These are phyloP conservation scores for Saccopteryx leptura DNA, from an alignment of 2,113 vertebrate species.

Conservation along the genomic window DNA sequence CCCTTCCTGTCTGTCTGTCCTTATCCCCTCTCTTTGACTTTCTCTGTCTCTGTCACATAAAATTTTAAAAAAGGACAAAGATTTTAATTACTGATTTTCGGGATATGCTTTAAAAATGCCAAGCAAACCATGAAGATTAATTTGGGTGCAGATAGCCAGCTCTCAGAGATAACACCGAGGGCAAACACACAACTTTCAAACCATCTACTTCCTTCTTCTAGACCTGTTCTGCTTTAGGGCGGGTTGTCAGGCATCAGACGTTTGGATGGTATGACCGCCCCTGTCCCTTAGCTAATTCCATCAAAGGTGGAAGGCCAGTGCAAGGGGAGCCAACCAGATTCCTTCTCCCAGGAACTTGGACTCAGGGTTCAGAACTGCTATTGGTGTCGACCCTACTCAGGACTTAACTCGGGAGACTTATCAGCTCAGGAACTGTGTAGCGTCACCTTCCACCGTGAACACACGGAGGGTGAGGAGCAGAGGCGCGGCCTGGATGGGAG, in stretches of 20 bases:
- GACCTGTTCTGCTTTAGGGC: not conserved
- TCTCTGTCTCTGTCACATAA: too few relatives aligned
- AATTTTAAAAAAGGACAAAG: not conserved
- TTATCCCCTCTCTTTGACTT: too few relatives aligned
- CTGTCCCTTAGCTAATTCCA: not conserved
- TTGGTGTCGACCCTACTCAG: not conserved
- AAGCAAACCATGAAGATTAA: constrained; percentile 54
- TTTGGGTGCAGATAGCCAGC: constrained; percentile 29
- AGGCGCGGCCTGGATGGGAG: not conserved
- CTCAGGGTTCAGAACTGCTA: not conserved
- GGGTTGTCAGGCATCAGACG: not conserved
- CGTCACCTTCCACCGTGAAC: not conserved
- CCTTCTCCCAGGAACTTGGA: not conserved
- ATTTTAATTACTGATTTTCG: constrained; percentile 59
- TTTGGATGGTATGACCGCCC: not conserved
- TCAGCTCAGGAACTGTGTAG: not conserved
- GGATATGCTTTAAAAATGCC: constrained; percentile 59
- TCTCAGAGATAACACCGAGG: not conserved
- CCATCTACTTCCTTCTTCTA: not conserved
- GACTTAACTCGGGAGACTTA: not conserved
- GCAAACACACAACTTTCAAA: not conserved
- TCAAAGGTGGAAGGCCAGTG: not conserved
- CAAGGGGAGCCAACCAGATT: not conserved
- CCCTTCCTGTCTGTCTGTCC: too few relatives aligned
- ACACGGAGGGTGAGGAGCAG: not conserved